Evolutionary conservation across 2,888 invertebrate genomes (phyloP).

Genomic region (Oligia latruncula): DNA sequence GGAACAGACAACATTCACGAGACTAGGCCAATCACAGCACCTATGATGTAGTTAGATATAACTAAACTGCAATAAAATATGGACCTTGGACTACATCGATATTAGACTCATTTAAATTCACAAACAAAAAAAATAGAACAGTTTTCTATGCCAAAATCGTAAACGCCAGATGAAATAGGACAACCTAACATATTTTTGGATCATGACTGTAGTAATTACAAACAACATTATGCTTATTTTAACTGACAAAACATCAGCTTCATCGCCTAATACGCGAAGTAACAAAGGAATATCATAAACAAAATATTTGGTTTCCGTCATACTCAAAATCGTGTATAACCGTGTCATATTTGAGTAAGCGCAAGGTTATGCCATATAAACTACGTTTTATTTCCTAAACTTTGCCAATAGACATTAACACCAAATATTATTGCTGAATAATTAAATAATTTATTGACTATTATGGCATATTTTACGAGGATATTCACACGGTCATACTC

Average conservation of each 20-base stretch:
- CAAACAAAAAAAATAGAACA: conserved; percentile 21
- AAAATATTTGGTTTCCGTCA: not conserved
- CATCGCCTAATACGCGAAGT: not conserved
- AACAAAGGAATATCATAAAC: not conserved
- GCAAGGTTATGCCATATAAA: conserved; percentile 27
- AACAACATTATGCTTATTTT: not conserved
- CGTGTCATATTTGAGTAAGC: conserved; percentile 12
- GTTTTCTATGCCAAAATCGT: conserved; percentile 39
- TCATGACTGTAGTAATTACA: conserved; percentile 2
- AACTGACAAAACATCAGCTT: not conserved
- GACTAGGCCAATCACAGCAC: not conserved
- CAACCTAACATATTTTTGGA: conserved; percentile 24
- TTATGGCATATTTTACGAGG: conserved; percentile 41
- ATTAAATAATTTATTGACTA: conserved; percentile 45
- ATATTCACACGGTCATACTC: conserved; percentile 15
- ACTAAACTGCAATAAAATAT: conserved; percentile 22
- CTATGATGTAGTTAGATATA: not conserved
- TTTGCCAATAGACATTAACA: conserved; percentile 45
- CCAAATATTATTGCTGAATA: conserved; percentile 45
- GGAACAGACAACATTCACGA: not conserved
- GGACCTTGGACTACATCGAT: conserved; percentile 25
- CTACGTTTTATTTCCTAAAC: conserved; percentile 36
- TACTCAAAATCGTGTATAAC: not conserved
- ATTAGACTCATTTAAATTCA: conserved; percentile 23
- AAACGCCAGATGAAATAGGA: conserved; percentile 39